phyloP scores from a whole-genome alignment of 2,113 vertebrate species.

The Ptychochromis oligacanthus region DNA sequence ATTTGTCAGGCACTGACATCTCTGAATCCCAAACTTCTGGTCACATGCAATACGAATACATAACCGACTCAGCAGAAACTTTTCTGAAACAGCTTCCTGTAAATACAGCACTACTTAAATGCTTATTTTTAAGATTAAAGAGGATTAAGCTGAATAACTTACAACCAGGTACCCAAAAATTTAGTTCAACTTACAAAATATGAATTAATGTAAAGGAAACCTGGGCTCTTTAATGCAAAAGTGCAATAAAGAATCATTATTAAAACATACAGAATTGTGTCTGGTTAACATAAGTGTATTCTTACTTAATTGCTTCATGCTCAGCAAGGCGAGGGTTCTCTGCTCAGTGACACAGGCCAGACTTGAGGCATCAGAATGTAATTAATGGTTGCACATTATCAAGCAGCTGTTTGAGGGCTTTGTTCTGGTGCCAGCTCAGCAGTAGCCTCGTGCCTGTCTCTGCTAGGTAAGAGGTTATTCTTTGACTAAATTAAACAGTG shows the following conservation, averaged over 20 bases:
- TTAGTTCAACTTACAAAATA: constrained; percentile 10
- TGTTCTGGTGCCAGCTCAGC: constrained; percentile 69
- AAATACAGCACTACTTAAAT: background rate
- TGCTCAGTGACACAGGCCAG: constrained; percentile 52
- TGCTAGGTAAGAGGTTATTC: constrained; percentile 40
- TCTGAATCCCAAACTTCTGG: background rate
- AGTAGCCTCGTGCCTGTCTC: constrained; percentile 47
- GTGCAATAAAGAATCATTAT: constrained; percentile 9
- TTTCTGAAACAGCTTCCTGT: background rate
- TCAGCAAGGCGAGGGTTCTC: constrained; percentile 30
- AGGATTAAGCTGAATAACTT: background rate
- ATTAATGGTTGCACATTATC: constrained; percentile 76
- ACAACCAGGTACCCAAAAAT: constrained; percentile 9
- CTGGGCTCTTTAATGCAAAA: constrained; percentile 11
- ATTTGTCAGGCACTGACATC: constrained; percentile 11
- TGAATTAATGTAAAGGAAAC: constrained; percentile 6
- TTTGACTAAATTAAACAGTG: constrained; percentile 9
- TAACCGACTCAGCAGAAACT: background rate
- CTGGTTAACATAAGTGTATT: constrained; percentile 44
- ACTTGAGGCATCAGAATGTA: constrained; percentile 71
- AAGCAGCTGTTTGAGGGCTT: constrained; percentile 72
- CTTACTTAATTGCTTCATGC: constrained; percentile 62
- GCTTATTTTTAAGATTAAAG: background rate
- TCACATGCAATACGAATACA: constrained; percentile 9
- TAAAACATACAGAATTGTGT: constrained; percentile 21